Conservation (phyloP, 2,888 invertebrate genomes). For the Vesta saturnalis region DNA sequence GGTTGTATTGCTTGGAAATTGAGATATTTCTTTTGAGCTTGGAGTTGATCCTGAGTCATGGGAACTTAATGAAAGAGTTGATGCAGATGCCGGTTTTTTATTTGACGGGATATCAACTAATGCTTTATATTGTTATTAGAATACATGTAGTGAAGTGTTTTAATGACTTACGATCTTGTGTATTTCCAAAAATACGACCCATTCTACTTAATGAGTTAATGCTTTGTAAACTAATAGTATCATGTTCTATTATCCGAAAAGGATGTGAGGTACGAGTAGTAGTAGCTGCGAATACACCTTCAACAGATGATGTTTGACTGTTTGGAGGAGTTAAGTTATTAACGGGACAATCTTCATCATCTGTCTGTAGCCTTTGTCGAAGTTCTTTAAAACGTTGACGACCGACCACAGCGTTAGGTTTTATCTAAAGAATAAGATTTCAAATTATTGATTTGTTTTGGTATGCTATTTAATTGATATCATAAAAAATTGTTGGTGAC, state of each 20-base stretch:
- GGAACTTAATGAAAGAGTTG: slow-evolving; percentile 58
- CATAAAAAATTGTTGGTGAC: no score
- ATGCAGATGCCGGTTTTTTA: slow-evolving; percentile 54
- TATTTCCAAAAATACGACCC: slow-evolving; percentile 79
- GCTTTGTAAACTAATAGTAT: slow-evolving; percentile 87
- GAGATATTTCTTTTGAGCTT: slow-evolving; percentile 57
- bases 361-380: slow-evolving; percentile 86
- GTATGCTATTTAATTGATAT: no score
- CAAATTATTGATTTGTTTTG: no score
- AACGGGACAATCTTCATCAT: slow-evolving; percentile 78
- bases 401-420: slow-evolving; percentile 59
- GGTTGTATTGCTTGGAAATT: slow-evolving; percentile 59
- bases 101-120: slow-evolving; percentile 43
- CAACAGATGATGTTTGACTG: slow-evolving; percentile 81
- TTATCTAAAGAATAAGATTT: slow-evolving; percentile 36
- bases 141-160: background rate
- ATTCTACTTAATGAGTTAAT: slow-evolving; percentile 88
- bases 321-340: slow-evolving; percentile 73
- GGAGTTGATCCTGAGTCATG: slow-evolving; percentile 59
- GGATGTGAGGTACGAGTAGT: slow-evolving; percentile 76
- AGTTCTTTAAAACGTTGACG: slow-evolving; percentile 85
- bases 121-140: slow-evolving; percentile 15
- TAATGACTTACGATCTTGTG: slow-evolving; percentile 40
- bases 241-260: slow-evolving; percentile 87
- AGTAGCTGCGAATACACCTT: slow-evolving; percentile 74